These are phyloP conservation scores for Brachionus koreanus DNA, from an alignment of 1,140 invertebrate genomes.

Conservation along the genomic window DNA sequence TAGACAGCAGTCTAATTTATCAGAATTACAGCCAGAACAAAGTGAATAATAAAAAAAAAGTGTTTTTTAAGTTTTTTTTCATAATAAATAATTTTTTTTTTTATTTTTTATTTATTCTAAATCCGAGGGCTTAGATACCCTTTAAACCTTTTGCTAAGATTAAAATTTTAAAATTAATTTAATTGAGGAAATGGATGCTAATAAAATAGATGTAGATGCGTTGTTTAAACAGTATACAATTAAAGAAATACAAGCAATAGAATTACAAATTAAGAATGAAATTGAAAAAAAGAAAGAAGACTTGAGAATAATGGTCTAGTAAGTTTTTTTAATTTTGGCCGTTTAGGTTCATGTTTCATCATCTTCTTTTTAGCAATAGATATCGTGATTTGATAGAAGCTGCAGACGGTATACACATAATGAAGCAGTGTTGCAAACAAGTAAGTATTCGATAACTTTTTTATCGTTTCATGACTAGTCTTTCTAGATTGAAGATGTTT, in stretches of 20 bases:
- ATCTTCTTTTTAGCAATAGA: constrained; percentile 4
- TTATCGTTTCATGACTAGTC: too few relatives aligned
- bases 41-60: background rate
- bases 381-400: constrained; percentile 40
- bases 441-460: background rate
- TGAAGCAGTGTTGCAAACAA: constrained; percentile 34
- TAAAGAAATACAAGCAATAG: constrained; percentile 33
- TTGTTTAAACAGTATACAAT: constrained; percentile 44
- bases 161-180: background rate
- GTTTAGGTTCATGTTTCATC: background rate
- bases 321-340: background rate
- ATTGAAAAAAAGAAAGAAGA: constrained; percentile 44
- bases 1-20: background rate
- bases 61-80: background rate
- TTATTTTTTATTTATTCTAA: background rate
- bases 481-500: constrained; percentile 19
- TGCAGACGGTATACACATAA: constrained; percentile 41
- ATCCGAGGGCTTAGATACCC: background rate
- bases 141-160: background rate
- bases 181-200: constrained; percentile 29
- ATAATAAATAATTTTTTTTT: background rate
- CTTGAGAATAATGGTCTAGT: constrained; percentile 43
- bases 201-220: constrained; percentile 36
- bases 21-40: background rate
- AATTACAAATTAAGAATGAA: constrained; percentile 34